phyloP scores from a whole-genome alignment of 1,140 invertebrate species.

The Pectinophora gossypiella region DNA sequence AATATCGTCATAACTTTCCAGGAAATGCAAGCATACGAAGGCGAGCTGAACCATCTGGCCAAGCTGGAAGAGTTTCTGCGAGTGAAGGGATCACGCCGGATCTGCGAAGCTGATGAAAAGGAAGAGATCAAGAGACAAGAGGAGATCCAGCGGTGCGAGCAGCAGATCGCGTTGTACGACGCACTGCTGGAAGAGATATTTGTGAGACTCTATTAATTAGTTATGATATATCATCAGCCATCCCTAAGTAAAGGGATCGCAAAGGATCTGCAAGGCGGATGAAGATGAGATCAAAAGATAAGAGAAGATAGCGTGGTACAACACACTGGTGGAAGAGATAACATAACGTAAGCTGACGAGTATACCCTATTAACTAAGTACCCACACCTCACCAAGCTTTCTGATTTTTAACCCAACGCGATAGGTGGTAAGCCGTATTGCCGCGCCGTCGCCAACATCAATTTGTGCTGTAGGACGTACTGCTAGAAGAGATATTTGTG shows the following conservation, averaged over 20 bases:
- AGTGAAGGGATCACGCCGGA: slow-evolving; percentile 83
- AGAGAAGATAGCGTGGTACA: slow-evolving; percentile 77
- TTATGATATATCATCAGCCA: background rate
- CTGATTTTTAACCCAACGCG: too few relatives aligned
- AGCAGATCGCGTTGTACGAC: slow-evolving; percentile 79
- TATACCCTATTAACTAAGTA: too few relatives aligned
- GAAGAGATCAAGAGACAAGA: slow-evolving; percentile 77
- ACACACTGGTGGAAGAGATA: too few relatives aligned
- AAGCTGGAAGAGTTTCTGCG: slow-evolving; percentile 86
- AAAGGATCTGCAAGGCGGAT: too few relatives aligned
- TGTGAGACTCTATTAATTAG: slow-evolving; percentile 33
- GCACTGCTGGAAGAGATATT: slow-evolving; percentile 81
- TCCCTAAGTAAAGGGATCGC: too few relatives aligned
- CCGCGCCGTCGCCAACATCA: slow-evolving; percentile 82
- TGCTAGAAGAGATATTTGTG: slow-evolving; percentile 80
- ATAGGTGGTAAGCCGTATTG: too few relatives aligned
- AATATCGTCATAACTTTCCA: too few relatives aligned
- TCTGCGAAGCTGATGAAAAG: slow-evolving; percentile 82
- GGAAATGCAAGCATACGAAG: slow-evolving; percentile 87
- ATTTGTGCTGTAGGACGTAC: slow-evolving; percentile 78
- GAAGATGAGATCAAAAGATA: slow-evolving; percentile 76
- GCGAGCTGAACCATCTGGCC: slow-evolving; percentile 85
- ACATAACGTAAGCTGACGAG: too few relatives aligned
- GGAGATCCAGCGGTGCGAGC: slow-evolving; percentile 79
- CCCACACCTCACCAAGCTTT: too few relatives aligned